These are phyloP conservation scores for Eufriesea mexicana DNA, from an alignment of 1,140 invertebrate species.

Conservation along the genomic window DNA sequence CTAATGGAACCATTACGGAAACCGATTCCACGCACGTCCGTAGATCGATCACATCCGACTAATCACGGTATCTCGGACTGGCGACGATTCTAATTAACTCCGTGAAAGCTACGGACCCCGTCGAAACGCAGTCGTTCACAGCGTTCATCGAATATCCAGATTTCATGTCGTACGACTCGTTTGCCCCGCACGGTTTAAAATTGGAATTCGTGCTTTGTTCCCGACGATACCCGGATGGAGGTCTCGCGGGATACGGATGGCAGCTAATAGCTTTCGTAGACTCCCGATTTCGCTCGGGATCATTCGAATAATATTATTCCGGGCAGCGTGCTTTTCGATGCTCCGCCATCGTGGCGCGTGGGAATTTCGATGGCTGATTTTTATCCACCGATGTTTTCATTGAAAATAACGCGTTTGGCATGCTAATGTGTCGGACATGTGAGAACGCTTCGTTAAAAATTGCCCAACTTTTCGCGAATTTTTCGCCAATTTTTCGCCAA, in stretches of 20 bases:
- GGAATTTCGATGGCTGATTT: not conserved
- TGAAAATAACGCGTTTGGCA: not conserved
- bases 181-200: not conserved
- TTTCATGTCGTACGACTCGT: not conserved
- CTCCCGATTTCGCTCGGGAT: not conserved
- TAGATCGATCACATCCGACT: conserved; percentile 76
- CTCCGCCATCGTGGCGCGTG: not conserved
- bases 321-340: not conserved
- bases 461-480: no score
- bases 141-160: not conserved
- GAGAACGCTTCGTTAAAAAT: no score
- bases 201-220: no score
- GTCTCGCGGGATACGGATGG: not conserved
- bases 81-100: conserved; percentile 49
- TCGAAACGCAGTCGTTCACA: not conserved
- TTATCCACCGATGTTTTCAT: not conserved
- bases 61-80: conserved; percentile 63
- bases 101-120: not conserved
- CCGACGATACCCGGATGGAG: no score
- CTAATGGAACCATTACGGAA: conserved; percentile 68
- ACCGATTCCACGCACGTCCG: conserved; percentile 61
- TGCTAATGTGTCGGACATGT: not conserved
- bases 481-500: no score
- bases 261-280: not conserved
- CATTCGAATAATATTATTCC: conserved; percentile 15